Evolutionary conservation across 2,888 invertebrate genomes (phyloP).

Genomic region (Megaustenia siamemsis): DNA sequence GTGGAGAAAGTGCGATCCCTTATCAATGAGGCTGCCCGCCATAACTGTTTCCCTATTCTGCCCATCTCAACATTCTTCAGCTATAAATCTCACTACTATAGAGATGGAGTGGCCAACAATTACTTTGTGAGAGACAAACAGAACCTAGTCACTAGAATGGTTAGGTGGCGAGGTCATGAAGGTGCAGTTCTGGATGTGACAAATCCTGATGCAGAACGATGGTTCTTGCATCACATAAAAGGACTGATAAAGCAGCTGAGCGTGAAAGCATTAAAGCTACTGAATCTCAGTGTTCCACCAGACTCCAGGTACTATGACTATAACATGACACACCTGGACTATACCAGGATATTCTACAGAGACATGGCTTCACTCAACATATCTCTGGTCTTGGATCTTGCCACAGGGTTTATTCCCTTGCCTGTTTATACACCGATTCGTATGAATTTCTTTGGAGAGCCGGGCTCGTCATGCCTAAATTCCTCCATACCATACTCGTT

Average conservation of each 20-base stretch:
- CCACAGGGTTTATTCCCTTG: constrained; percentile 59
- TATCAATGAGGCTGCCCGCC: constrained; percentile 42
- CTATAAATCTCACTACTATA: constrained; percentile 58
- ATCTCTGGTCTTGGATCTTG: constrained; percentile 58
- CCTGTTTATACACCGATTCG: constrained; percentile 56
- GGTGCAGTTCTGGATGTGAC: constrained; percentile 62
- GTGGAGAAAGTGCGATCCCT: constrained; percentile 42
- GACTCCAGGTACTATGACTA: constrained; percentile 57
- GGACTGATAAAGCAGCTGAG: constrained; percentile 52
- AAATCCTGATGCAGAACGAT: constrained; percentile 57
- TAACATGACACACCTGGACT: constrained; percentile 60
- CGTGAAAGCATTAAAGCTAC: constrained; percentile 59
- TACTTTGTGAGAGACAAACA: constrained; percentile 60
- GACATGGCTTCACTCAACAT: constrained; percentile 57
- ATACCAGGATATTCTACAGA: constrained; percentile 57
- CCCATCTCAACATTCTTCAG: constrained; percentile 61
- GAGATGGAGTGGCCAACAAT: constrained; percentile 52
- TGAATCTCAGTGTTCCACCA: constrained; percentile 59
- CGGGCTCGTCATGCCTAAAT: constrained; percentile 56
- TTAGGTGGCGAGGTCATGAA: constrained; percentile 58
- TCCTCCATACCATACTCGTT: constrained; percentile 57
- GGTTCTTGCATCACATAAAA: constrained; percentile 55
- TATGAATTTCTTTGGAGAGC: constrained; percentile 48
- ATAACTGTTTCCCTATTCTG: constrained; percentile 55
- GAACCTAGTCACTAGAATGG: constrained; percentile 59